phyloP scores from a whole-genome alignment of 2,797 vertebrate species.

The Lepilemur ruficaudatus region DNA sequence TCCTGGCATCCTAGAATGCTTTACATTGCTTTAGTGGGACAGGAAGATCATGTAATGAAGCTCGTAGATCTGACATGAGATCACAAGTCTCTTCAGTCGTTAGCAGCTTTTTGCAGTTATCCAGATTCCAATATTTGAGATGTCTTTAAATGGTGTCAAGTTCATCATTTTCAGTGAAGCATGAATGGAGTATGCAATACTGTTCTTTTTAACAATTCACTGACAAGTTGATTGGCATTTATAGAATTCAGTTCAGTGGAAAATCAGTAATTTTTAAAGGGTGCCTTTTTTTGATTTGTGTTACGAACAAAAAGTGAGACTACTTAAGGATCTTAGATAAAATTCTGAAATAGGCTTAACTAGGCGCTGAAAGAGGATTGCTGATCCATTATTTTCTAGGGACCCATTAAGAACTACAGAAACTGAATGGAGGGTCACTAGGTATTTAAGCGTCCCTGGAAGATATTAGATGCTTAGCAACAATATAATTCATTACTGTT shows the following conservation, averaged over 20 bases:
- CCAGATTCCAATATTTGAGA: background rate
- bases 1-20: background rate
- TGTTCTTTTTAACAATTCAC: background rate
- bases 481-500: background rate
- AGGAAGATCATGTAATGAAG: background rate
- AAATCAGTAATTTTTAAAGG: background rate
- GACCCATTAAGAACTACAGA: background rate
- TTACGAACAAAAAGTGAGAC: background rate
- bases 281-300: background rate
- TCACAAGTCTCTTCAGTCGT: background rate
- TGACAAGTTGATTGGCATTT: background rate
- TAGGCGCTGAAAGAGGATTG: background rate
- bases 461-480: background rate
- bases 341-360: background rate
- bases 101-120: conserved; percentile 4
- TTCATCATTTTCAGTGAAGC: background rate
- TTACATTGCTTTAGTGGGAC: background rate
- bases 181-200: background rate
- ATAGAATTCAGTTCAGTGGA: background rate
- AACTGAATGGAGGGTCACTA: background rate
- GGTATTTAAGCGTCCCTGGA: background rate
- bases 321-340: background rate
- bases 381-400: background rate
- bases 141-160: conserved; percentile 27
- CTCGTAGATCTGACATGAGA: background rate